phyloP scores from a whole-genome alignment of 2,113 vertebrate species.

The Todiramphus saurophagus region DNA sequence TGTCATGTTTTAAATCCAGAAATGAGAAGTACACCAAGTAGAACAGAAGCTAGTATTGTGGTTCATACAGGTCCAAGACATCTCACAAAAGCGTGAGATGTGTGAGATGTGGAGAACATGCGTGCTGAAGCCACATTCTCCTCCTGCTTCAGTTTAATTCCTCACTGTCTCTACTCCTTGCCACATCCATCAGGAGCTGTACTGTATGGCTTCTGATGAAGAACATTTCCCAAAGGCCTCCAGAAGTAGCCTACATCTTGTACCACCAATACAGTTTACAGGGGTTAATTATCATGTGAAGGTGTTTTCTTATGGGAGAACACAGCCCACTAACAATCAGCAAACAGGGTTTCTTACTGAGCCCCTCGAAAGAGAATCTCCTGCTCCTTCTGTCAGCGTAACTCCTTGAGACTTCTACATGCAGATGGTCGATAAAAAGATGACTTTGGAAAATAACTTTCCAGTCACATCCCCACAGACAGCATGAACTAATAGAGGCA shows the following conservation, averaged over 20 bases:
- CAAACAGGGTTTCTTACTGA: not conserved
- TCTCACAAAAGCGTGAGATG: accelerated
- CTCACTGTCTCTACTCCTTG: not conserved
- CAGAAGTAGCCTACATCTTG: not conserved
- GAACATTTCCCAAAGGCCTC: not conserved
- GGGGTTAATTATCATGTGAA: not conserved
- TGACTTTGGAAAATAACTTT: not conserved
- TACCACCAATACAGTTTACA: not conserved
- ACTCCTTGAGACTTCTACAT: not conserved
- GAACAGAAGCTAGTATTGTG: not conserved
- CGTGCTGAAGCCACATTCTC: not conserved
- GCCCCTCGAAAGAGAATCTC: not conserved
- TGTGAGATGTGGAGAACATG: not conserved
- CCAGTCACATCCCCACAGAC: not conserved
- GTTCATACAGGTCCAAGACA: not conserved
- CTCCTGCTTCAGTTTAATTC: not conserved
- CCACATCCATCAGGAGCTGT: not conserved
- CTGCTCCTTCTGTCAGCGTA: not conserved
- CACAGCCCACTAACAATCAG: not conserved
- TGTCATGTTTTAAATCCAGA: not conserved
- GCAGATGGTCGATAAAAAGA: not conserved
- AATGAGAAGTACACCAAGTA: not conserved
- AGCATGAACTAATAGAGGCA: not conserved
- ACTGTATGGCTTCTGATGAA: not conserved
- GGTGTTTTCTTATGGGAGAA: not conserved